phyloP scores from a whole-genome alignment of 2,113 vertebrate genomes.

The Recurvirostra avosetta region DNA sequence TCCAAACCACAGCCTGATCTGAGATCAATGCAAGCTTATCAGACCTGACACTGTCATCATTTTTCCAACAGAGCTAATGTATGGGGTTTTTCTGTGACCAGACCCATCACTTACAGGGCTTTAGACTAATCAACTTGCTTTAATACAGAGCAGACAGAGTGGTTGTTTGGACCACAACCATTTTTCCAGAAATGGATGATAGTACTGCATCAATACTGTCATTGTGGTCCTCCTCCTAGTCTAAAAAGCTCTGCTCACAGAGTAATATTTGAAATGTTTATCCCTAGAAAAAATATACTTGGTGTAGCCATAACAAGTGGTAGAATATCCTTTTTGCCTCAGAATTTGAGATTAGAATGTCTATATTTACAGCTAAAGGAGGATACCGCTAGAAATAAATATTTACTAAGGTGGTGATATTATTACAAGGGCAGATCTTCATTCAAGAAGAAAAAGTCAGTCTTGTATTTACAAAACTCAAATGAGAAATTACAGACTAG shows the following conservation, averaged over 20 bases:
- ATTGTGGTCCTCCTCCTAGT: not conserved
- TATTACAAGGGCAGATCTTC: not conserved
- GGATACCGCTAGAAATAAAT: slow-evolving; percentile 3
- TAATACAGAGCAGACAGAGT: not conserved
- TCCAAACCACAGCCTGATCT: not conserved
- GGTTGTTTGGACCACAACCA: not conserved
- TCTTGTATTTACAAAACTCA: not conserved
- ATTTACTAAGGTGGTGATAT: slow-evolving; percentile 5
- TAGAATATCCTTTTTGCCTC: not conserved
- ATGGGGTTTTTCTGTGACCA: slow-evolving; percentile 13
- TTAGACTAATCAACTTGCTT: slow-evolving; percentile 7
- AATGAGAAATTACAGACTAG: not conserved
- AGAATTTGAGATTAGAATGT: slow-evolving; percentile 22
- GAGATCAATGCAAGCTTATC: not conserved
- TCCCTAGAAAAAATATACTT: not conserved
- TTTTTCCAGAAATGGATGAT: not conserved
- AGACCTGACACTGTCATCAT: not conserved
- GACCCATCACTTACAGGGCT: not conserved
- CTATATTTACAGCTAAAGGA: not conserved
- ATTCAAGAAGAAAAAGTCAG: not conserved
- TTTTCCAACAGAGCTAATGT: not conserved
- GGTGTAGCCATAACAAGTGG: not conserved
- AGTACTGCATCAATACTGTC: not conserved
- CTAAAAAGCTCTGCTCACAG: not conserved
- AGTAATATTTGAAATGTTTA: slow-evolving; percentile 17